These are phyloP conservation scores for Raja brachyura DNA, from an alignment of 2,113 vertebrate genomes.

Conservation along the genomic window DNA sequence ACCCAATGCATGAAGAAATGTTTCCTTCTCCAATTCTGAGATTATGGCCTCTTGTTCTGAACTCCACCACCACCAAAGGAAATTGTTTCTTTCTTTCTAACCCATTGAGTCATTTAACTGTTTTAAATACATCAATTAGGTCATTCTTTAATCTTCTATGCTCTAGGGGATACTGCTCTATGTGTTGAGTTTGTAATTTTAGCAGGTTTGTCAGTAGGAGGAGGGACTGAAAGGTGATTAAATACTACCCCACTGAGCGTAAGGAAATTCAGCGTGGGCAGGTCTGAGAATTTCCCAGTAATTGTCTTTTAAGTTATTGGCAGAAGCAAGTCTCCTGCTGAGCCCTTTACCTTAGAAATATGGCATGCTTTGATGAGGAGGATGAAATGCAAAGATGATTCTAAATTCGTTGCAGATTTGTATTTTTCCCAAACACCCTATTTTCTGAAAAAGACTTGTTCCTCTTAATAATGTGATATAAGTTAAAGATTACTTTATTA, in stretches of 20 bases:
- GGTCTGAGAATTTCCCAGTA: neutral
- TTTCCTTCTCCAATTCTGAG: neutral
- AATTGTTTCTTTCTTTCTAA: neutral
- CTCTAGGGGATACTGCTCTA: neutral
- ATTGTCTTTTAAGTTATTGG: neutral
- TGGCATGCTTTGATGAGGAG: neutral
- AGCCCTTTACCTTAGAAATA: neutral
- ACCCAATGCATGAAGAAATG: neutral
- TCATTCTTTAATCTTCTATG: neutral
- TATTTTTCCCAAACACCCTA: no score
- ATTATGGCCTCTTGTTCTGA: neutral
- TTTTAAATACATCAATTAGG: neutral
- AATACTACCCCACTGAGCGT: neutral
- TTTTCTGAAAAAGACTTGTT: slow-evolving; percentile 38
- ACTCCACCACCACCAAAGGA: neutral
- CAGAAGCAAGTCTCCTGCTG: neutral
- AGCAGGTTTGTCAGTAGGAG: neutral
- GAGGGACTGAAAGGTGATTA: neutral
- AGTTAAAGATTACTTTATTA: slow-evolving; percentile 50
- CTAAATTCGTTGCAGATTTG: neutral
- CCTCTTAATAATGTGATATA: slow-evolving; percentile 88
- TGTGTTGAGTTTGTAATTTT: neutral
- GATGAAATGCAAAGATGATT: neutral
- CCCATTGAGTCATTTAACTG: neutral
- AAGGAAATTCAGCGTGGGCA: neutral